Evolutionary conservation across 2,797 vertebrate species (phyloP).

Genomic region (Pogoniulus pusillus): DNA sequence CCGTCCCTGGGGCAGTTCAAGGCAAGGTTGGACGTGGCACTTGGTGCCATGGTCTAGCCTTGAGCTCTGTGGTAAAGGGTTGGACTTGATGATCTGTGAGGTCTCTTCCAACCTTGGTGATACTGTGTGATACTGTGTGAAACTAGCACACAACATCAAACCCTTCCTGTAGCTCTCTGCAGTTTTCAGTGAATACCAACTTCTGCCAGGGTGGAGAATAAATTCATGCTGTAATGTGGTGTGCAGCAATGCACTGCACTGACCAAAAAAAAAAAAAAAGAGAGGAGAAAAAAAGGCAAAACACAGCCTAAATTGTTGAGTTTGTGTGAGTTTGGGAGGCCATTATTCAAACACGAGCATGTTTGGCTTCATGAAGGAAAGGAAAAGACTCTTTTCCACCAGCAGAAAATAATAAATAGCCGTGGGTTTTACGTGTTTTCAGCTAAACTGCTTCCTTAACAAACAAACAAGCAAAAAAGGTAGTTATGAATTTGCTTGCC

Average conservation of each 20-base stretch:
- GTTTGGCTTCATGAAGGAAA: constrained; percentile 3
- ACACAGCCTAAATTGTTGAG: constrained; percentile 6
- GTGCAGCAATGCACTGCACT: not conserved
- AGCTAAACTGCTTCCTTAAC: constrained; percentile 33
- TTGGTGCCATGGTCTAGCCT: too few species aligned
- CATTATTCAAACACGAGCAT: constrained; percentile 59
- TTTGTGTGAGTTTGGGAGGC: constrained; percentile 27
- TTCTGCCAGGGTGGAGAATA: not conserved
- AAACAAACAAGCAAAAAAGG: not conserved
- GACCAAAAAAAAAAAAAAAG: too few species aligned
- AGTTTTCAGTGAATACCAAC: not conserved
- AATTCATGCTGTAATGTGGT: not conserved
- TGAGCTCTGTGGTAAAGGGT: too few species aligned
- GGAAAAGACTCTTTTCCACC: not conserved
- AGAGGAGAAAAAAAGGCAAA: not conserved
- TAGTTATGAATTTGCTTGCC: constrained; percentile 69
- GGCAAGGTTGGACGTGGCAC: too few species aligned
- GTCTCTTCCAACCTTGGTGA: too few species aligned
- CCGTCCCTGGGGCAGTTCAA: too few species aligned
- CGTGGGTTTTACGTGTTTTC: constrained; percentile 39
- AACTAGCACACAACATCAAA: too few species aligned
- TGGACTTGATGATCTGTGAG: too few species aligned
- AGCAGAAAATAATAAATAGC: constrained; percentile 60
- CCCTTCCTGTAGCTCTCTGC: not conserved
- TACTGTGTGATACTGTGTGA: too few species aligned